phyloP scores from a whole-genome alignment of 2,797 vertebrate genomes.

The Acipenser oxyrinchus region DNA sequence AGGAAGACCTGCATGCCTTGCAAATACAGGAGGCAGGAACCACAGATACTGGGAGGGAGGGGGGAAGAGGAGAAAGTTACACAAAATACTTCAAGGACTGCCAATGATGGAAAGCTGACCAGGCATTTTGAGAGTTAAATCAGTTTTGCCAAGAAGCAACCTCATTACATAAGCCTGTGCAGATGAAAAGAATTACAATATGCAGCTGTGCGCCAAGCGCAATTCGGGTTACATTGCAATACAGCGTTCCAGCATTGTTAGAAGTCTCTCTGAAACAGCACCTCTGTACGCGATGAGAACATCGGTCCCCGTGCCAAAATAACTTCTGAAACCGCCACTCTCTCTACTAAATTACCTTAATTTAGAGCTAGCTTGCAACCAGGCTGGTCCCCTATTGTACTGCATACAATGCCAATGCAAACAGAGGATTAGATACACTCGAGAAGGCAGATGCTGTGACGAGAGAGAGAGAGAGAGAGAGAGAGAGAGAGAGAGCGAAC shows the following conservation, averaged over 20 bases:
- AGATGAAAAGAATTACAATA: too few relatives aligned
- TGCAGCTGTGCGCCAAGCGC: not conserved
- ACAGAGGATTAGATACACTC: conserved; percentile 23
- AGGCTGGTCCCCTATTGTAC: conserved; percentile 20
- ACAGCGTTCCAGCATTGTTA: too few relatives aligned
- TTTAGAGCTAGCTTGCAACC: conserved; percentile 23
- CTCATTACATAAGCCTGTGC: too few relatives aligned
- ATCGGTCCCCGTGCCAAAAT: not conserved
- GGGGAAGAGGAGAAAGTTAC: too few relatives aligned
- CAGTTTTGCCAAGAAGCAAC: too few relatives aligned
- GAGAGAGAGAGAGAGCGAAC: too few relatives aligned
- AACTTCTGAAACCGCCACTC: conserved; percentile 15
- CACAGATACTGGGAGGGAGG: too few relatives aligned
- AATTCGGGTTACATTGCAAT: not conserved
- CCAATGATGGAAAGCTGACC: too few relatives aligned
- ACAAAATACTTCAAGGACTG: too few relatives aligned
- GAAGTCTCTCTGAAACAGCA: not conserved
- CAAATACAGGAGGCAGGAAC: too few relatives aligned
- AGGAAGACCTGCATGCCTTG: too few relatives aligned
- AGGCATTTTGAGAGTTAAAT: too few relatives aligned
- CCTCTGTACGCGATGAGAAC: not conserved
- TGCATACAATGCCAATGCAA: conserved; percentile 26
- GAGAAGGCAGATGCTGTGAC: conserved; percentile 6
- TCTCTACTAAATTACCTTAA: conserved; percentile 24
- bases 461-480: not conserved